A percentile compares a stretch with the other conserved stretches of the same genome.
Conservation (phyloP, 1,140 invertebrate species). For the Drosophila navojoa region DNA sequence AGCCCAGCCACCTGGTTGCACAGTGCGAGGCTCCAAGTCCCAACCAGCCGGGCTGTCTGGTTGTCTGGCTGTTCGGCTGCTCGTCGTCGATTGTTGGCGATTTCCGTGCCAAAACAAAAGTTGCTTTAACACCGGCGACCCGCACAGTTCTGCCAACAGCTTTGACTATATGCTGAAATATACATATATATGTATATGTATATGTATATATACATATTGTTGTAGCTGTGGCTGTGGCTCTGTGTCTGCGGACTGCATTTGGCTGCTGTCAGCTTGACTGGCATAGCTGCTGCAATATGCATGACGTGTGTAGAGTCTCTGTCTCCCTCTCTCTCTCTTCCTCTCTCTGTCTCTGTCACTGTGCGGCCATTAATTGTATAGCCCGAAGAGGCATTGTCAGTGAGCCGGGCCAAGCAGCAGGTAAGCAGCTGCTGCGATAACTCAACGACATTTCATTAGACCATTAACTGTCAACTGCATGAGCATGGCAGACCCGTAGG, state of each 20-base stretch:
- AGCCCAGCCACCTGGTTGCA: neutral
- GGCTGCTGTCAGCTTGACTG: conserved; percentile 15
- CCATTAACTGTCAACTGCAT: conserved; percentile 75
- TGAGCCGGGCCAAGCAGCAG: conserved; percentile 44
- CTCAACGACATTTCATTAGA: conserved; percentile 76
- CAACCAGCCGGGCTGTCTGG: too few species aligned
- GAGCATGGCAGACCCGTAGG: neutral
- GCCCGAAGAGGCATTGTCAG: conserved; percentile 30
- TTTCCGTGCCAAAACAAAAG: conserved; percentile 20
- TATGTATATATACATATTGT: conserved; percentile 1
- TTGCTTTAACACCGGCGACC: conserved; percentile 30
- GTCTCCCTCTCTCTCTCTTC: conserved; percentile 11
- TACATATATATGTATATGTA: neutral
- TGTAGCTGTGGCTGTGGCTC: conserved; percentile 4
- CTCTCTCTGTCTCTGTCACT: conserved; percentile 11
- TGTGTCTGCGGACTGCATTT: conserved; percentile 3
- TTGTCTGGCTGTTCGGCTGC: too few species aligned
- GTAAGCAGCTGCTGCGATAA: conserved; percentile 70
- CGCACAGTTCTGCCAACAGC: conserved; percentile 12
- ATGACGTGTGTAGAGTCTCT: conserved; percentile 32
- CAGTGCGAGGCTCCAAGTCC: neutral
- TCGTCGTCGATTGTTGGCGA: conserved; percentile 26
- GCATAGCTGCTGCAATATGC: conserved; percentile 31
- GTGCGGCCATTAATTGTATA: conserved; percentile 54
- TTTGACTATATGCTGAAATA: conserved; percentile 13